These are phyloP conservation scores for Petrosia ficiformis DNA, from an alignment of 37 sponge, comb jelly and placozoan species.

Conservation along the genomic window DNA sequence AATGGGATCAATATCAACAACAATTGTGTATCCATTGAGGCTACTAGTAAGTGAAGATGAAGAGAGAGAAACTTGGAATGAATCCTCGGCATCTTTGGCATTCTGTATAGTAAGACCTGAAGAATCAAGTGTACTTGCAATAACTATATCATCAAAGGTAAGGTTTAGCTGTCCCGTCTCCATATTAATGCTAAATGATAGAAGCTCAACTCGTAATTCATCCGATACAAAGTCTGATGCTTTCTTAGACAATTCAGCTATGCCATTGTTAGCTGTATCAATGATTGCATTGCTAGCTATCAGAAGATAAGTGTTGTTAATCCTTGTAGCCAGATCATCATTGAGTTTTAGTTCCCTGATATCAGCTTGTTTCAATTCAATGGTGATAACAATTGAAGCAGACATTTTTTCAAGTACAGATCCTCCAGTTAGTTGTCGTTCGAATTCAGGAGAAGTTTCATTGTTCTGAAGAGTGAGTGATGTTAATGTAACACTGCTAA, in stretches of 20 bases:
- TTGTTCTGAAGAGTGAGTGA: constrained; percentile 47
- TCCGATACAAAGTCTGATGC: constrained; percentile 39
- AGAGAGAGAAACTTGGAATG: constrained; percentile 29
- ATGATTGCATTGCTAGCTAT: constrained; percentile 35
- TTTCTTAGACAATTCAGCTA: background rate
- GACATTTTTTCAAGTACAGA: constrained; percentile 27
- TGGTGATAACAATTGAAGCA: constrained; percentile 41
- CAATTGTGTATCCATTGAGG: constrained; percentile 60
- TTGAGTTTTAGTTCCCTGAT: constrained; percentile 64
- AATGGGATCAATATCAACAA: constrained; percentile 50
- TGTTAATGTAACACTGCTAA: constrained; percentile 10
- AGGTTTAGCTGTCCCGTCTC: constrained; percentile 60
- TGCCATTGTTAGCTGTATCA: constrained; percentile 52
- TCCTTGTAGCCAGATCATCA: constrained; percentile 48
- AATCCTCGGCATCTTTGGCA: background rate
- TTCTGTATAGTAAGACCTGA: constrained; percentile 73
- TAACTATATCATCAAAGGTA: constrained; percentile 80
- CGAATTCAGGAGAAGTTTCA: constrained; percentile 21
- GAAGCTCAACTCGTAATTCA: constrained; percentile 23
- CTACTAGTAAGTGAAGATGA: constrained; percentile 33
- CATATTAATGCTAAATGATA: constrained; percentile 72
- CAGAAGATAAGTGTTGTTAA: constrained; percentile 51
- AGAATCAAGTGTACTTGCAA: constrained; percentile 56
- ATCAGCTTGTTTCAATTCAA: constrained; percentile 33
- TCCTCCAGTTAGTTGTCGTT: constrained; percentile 52